phyloP scores from a whole-genome alignment of 2,797 vertebrate species.

The Poeciliopsis turneri region DNA sequence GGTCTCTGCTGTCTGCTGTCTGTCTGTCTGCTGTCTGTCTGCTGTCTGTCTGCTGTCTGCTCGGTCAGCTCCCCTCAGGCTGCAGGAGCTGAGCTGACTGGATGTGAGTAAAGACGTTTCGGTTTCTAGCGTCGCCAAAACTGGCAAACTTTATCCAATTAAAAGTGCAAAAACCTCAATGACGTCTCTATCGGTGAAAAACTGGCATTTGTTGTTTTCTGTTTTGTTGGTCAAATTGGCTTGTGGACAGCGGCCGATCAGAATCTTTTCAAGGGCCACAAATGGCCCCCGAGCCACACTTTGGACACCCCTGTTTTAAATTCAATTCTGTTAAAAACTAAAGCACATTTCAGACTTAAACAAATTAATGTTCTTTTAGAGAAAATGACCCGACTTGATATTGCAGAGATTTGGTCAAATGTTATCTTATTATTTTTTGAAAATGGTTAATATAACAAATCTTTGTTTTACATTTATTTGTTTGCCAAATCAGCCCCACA shows the following conservation, averaged over 20 bases:
- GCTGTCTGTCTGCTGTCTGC: slow-evolving; percentile 10
- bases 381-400: too few species aligned
- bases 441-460: background rate
- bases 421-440: background rate
- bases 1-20: slow-evolving; percentile 25
- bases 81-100: background rate
- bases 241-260: too few species aligned
- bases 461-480: background rate
- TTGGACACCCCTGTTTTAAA: too few species aligned
- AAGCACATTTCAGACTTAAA: rapidly evolving
- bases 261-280: too few species aligned
- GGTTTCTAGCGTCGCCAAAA: background rate
- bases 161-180: too few species aligned
- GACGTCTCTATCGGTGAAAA: too few species aligned
- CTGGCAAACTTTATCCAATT: too few species aligned
- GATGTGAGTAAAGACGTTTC: background rate
- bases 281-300: too few species aligned
- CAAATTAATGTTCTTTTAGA: background rate
- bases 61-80: slow-evolving; percentile 12
- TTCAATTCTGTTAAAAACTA: background rate
- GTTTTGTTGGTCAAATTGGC: too few species aligned
- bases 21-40: too few species aligned
- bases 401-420: background rate
- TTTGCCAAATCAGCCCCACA: background rate
- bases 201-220: too few species aligned